Percentiles rank a stretch among this genome's conserved stretches.
Conservation (phyloP, 2,113 vertebrate species). For the Cervus canadensis region DNA sequence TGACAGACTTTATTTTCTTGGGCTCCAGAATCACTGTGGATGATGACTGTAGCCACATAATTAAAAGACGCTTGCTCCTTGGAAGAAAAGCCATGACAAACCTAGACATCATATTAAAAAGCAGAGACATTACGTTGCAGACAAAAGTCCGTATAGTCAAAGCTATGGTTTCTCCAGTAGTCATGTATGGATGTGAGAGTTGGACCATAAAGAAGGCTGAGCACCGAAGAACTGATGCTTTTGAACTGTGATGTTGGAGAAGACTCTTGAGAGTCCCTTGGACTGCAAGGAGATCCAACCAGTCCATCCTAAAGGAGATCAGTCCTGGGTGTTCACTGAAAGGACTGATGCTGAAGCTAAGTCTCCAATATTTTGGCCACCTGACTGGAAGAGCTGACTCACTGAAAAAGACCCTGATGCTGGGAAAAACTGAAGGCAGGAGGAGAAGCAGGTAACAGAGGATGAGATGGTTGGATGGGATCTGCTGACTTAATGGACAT, state of each 20-base stretch:
- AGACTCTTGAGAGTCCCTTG: not conserved
- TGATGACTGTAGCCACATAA: not conserved
- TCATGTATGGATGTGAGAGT: not conserved
- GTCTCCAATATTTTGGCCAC: not conserved
- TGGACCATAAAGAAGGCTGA: not conserved
- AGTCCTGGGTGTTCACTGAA: not conserved
- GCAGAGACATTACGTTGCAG: not conserved
- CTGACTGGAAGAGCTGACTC: not conserved
- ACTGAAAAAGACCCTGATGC: not conserved
- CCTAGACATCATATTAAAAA: not conserved
- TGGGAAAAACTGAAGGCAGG: not conserved
- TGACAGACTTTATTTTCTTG: not conserved
- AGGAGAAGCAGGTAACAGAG: not conserved
- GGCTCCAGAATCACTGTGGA: not conserved
- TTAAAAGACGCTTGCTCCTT: not conserved
- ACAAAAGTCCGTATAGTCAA: not conserved
- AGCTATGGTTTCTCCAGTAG: not conserved
- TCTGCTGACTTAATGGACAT: not conserved
- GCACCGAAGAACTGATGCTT: not conserved
- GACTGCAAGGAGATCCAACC: not conserved
- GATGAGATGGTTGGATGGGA: not conserved
- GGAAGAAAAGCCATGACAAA: not conserved
- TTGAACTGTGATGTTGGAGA: not conserved
- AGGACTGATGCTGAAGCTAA: not conserved
- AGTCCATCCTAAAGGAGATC: not conserved